Conservation (phyloP, 1,140 invertebrate genomes). For the Ceratina australensis region DNA sequence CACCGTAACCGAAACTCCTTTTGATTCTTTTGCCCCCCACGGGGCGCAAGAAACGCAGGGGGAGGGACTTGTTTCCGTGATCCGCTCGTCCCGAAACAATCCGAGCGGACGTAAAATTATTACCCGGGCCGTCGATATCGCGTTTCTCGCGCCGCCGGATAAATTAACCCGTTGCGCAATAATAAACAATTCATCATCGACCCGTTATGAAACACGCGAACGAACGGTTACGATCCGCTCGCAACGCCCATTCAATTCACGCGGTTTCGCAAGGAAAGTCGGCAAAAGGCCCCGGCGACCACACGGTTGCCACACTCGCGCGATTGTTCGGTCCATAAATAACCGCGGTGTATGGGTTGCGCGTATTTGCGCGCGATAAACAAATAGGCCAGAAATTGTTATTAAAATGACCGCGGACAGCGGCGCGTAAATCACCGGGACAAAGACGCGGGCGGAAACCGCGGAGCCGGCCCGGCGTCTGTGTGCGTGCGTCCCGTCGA, state of each 20-base stretch:
- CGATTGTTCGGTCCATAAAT: constrained; percentile 27
- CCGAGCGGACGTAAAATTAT: neutral
- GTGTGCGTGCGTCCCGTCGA: neutral
- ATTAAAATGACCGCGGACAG: constrained; percentile 33
- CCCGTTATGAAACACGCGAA: neutral
- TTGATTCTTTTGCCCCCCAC: neutral
- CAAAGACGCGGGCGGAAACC: constrained; percentile 17
- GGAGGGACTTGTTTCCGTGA: neutral
- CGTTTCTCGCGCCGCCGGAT: neutral
- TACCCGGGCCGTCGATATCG: neutral
- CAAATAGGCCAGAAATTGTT: constrained; percentile 32
- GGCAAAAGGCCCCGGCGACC: neutral
- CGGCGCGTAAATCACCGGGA: constrained; percentile 16
- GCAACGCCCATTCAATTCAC: neutral
- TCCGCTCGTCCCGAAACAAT: neutral
- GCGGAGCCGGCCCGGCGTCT: neutral
- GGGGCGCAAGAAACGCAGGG: neutral
- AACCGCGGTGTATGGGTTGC: neutral
- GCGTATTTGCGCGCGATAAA: constrained; percentile 1
- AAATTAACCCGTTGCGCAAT: constrained; percentile 16
- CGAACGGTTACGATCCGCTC: neutral
- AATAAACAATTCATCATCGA: constrained; percentile 34
- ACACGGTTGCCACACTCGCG: constrained; percentile 19
- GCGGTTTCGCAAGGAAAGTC: constrained; percentile 15
- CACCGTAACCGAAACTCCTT: neutral